Evolutionary conservation across 2,113 vertebrate species (phyloP).

Genomic region (Lophura nycthemera): DNA sequence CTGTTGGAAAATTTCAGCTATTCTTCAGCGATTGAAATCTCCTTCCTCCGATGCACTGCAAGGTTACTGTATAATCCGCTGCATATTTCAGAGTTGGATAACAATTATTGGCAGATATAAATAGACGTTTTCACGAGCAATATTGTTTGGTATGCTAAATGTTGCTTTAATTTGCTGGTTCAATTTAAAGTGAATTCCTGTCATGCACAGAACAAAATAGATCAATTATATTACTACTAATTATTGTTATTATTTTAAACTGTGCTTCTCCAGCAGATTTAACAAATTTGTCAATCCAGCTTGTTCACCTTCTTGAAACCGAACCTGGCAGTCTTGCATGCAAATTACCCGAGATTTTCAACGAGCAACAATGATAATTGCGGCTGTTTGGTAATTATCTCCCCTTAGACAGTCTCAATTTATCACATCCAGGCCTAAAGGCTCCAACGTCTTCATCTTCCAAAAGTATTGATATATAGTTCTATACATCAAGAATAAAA

Average conservation of each 20-base stretch:
- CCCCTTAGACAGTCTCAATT: constrained; percentile 2
- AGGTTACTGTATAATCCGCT: constrained; percentile 14
- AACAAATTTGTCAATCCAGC: constrained; percentile 61
- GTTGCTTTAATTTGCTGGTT: constrained; percentile 57
- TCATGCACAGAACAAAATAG: constrained; percentile 60
- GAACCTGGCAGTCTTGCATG: constrained; percentile 1
- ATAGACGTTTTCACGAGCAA: constrained; percentile 64
- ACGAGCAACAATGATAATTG: constrained; percentile 32
- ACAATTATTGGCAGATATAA: constrained; percentile 68
- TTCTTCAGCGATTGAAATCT: background rate
- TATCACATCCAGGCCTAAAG: constrained; percentile 32
- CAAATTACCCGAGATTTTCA: constrained; percentile 24
- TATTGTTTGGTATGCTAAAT: constrained; percentile 64
- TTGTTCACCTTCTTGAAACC: constrained; percentile 55
- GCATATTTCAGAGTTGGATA: constrained; percentile 28
- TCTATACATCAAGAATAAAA: background rate
- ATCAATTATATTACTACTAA: constrained; percentile 71
- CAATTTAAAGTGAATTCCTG: constrained; percentile 66
- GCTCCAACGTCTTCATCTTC: background rate
- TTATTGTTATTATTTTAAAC: constrained; percentile 74
- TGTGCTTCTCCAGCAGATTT: constrained; percentile 65
- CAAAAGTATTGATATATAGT: background rate
- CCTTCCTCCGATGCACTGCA: background rate
- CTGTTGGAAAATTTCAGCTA: background rate
- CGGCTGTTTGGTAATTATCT: constrained; percentile 43